These are phyloP conservation scores for Diacarnus erythraeanus DNA, from an alignment of 37 sponge, comb jelly and placozoan genomes.

Conservation along the genomic window DNA sequence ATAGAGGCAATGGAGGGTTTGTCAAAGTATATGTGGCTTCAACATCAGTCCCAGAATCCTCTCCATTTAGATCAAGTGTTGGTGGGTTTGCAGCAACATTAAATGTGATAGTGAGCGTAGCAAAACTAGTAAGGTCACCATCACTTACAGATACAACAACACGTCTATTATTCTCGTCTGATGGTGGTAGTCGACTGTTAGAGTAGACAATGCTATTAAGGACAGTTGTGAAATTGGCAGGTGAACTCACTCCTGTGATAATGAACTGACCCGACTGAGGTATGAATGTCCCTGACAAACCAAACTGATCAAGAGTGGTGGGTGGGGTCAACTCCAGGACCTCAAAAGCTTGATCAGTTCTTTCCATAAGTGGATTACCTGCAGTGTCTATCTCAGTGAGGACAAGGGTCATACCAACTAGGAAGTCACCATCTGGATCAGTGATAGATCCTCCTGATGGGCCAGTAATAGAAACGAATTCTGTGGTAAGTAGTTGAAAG, in stretches of 20 bases:
- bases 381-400: slow-evolving; percentile 35
- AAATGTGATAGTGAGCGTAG: slow-evolving; percentile 29
- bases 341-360: slow-evolving; percentile 37
- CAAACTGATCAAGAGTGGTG: background rate
- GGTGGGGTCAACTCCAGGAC: background rate
- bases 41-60: background rate
- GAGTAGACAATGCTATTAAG: slow-evolving; percentile 33
- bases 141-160: slow-evolving; percentile 20
- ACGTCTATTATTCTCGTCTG: slow-evolving; percentile 20
- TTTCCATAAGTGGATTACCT: slow-evolving; percentile 14
- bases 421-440: slow-evolving; percentile 48
- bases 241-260: slow-evolving; percentile 39
- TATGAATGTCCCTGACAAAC: slow-evolving; percentile 11
- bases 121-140: slow-evolving; percentile 9
- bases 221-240: slow-evolving; percentile 29
- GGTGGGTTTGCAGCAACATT: slow-evolving; percentile 15
- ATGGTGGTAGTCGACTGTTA: slow-evolving; percentile 34
- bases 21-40: slow-evolving; percentile 27
- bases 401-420: slow-evolving; percentile 15
- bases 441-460: slow-evolving; percentile 28
- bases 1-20: slow-evolving; percentile 23
- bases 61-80: slow-evolving; percentile 51
- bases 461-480: slow-evolving; percentile 16
- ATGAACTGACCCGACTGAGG: slow-evolving; percentile 17
- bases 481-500: slow-evolving; percentile 1